Percentiles rank a stretch among this genome's conserved stretches.
phyloP scores from a whole-genome alignment of 2,888 invertebrate genomes.

The Heliconius hortense region DNA sequence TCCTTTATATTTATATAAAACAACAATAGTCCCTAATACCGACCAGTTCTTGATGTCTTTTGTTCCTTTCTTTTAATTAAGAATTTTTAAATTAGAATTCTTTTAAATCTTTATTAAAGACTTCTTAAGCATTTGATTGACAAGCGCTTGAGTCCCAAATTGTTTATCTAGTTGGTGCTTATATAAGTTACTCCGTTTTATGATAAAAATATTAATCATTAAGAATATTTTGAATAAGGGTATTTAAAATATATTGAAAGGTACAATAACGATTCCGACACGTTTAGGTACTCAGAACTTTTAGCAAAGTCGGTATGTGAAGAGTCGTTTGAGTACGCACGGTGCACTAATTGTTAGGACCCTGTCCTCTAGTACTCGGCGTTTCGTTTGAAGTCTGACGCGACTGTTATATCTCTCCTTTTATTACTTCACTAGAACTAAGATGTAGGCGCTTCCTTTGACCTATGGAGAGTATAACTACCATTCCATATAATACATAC shows the following conservation, averaged over 20 bases:
- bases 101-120: constrained; percentile 38
- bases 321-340: constrained; percentile 62
- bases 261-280: constrained; percentile 49
- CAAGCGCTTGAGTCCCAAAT: constrained; percentile 25
- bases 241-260: constrained; percentile 17
- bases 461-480: constrained; percentile 7
- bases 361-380: constrained; percentile 46
- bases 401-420: constrained; percentile 37
- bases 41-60: constrained; percentile 57
- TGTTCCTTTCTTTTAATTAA: constrained; percentile 56
- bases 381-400: constrained; percentile 41
- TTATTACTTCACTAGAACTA: constrained; percentile 33
- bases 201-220: background rate
- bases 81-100: constrained; percentile 43
- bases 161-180: constrained; percentile 13
- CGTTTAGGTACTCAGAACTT: constrained; percentile 56
- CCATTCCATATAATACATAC: background rate
- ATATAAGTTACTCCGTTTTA: background rate
- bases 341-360: constrained; percentile 65
- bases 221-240: background rate
- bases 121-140: constrained; percentile 41
- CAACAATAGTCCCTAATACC: constrained; percentile 55
- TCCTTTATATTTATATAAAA: constrained; percentile 65
- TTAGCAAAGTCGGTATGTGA: constrained; percentile 48
- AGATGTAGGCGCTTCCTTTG: constrained; percentile 15